These are phyloP conservation scores for Austrolebias charrua DNA, from an alignment of 2,797 vertebrate genomes.

Conservation along the genomic window DNA sequence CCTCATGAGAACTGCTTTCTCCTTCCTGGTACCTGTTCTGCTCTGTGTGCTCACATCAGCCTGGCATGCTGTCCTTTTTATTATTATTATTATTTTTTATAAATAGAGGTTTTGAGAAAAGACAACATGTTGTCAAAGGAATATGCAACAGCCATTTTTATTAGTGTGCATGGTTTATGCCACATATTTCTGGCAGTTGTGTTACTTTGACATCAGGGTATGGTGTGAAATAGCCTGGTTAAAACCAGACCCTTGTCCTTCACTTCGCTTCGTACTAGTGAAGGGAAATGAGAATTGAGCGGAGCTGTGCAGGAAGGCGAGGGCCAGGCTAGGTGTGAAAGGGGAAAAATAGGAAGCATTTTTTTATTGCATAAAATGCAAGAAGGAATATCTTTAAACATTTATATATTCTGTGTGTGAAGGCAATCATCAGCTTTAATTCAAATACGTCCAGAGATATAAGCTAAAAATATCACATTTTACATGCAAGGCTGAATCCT, in stretches of 20 bases:
- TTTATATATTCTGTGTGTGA: neutral
- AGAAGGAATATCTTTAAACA: neutral
- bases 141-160: neutral
- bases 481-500: neutral
- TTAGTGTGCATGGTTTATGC: conserved; percentile 17
- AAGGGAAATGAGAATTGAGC: too few species aligned
- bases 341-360: conserved; percentile 20
- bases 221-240: too few species aligned
- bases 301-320: too few species aligned
- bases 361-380: conserved; percentile 5
- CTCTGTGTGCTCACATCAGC: neutral
- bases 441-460: neutral
- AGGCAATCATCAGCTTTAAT: neutral
- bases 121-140: neutral
- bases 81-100: too few species aligned
- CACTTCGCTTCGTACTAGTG: too few species aligned
- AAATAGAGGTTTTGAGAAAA: neutral
- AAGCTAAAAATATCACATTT: too few species aligned
- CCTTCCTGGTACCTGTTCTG: too few species aligned
- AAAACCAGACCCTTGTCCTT: too few species aligned
- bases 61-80: too few species aligned
- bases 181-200: conserved; percentile 19
- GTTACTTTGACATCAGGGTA: conserved; percentile 50
- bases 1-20: neutral
- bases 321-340: conserved; percentile 24